phyloP scores from a whole-genome alignment of 1,140 invertebrate species.

The Zophobas atratus region DNA sequence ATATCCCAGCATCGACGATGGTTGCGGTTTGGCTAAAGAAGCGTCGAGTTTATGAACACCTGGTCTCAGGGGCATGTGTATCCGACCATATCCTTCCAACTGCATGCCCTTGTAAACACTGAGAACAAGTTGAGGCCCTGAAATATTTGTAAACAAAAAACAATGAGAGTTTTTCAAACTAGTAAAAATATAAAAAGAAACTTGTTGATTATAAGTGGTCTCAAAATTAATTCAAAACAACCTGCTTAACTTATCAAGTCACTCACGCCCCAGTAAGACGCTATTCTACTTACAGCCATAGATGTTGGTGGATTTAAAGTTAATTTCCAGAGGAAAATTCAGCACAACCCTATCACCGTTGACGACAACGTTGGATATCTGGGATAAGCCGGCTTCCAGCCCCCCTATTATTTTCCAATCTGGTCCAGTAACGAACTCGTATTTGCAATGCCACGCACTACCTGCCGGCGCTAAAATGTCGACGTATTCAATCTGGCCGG shows the following conservation, averaged over 20 bases:
- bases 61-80: constrained; percentile 63
- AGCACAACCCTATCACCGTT: constrained; percentile 64
- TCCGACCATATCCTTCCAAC: constrained; percentile 64
- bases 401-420: constrained; percentile 65
- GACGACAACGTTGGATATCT: constrained; percentile 61
- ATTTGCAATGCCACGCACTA: constrained; percentile 64
- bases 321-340: constrained; percentile 65
- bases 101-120: constrained; percentile 63
- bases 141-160: background rate
- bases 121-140: constrained; percentile 66
- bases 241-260: too few species aligned
- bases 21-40: constrained; percentile 61
- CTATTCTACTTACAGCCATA: constrained; percentile 63
- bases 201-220: background rate
- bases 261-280: background rate
- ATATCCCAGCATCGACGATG: constrained; percentile 64
- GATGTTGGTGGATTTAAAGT: constrained; percentile 65
- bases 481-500: constrained; percentile 64
- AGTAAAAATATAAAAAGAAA: too few species aligned
- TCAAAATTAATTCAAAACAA: too few species aligned
- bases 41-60: constrained; percentile 60
- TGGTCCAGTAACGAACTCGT: constrained; percentile 63
- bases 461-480: constrained; percentile 61
- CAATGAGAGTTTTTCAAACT: too few species aligned
- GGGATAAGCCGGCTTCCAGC: constrained; percentile 64